Conservation (phyloP, 2,113 vertebrate species). For the Ailurus styani region DNA sequence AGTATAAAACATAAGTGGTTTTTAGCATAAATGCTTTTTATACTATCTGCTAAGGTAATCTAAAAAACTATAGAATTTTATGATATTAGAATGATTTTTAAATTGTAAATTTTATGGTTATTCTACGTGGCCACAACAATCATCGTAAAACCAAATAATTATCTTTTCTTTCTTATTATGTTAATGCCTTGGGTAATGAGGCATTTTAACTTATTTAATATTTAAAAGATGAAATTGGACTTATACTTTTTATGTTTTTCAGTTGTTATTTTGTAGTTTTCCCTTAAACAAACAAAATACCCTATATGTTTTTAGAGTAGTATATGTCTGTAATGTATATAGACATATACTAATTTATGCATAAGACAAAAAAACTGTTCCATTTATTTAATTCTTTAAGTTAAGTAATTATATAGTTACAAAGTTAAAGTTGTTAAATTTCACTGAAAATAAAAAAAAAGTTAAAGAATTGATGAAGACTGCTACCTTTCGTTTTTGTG, state of each 20-base stretch:
- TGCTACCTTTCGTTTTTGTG: not conserved
- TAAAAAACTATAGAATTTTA: not conserved
- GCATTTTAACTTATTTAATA: conserved; percentile 33
- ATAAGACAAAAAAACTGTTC: not conserved
- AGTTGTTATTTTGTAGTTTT: not conserved
- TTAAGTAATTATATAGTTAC: not conserved
- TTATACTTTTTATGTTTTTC: not conserved
- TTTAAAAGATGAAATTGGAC: conserved; percentile 18
- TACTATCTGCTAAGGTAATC: not conserved
- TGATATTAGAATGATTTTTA: not conserved
- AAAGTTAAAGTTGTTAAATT: not conserved
- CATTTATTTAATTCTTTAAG: not conserved
- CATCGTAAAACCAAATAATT: conserved; percentile 6
- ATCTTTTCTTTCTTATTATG: not conserved
- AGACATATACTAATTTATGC: not conserved
- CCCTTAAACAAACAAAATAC: not conserved
- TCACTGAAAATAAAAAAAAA: not conserved
- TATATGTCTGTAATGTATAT: not conserved
- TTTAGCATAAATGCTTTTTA: not conserved
- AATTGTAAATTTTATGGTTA: not conserved
- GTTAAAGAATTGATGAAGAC: not conserved
- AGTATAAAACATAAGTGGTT: not conserved
- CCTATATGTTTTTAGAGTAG: not conserved
- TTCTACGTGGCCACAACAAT: not conserved
- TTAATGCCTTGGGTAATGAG: not conserved